Percentiles rank a stretch among this genome's conserved stretches.
Conservation (phyloP, 2,797 vertebrate genomes). For the Acanthiza pusilla region DNA sequence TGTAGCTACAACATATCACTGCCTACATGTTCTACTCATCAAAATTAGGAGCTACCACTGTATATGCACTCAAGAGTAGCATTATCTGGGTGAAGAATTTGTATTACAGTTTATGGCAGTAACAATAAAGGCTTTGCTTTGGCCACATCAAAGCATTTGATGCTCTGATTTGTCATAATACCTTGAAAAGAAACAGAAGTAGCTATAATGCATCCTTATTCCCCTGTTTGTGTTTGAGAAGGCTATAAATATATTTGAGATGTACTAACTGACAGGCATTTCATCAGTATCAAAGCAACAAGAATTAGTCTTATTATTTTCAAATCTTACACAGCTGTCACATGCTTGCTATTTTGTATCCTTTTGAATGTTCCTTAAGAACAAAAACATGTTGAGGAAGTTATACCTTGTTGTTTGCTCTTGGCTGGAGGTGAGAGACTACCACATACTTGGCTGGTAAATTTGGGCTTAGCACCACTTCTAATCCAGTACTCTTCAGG, state of each 20-base stretch:
- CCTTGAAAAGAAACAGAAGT: background rate
- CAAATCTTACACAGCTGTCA: background rate
- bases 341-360: background rate
- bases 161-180: background rate
- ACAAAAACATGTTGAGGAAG: background rate
- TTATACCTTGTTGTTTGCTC: conserved; percentile 66
- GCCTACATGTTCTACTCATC: background rate
- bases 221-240: background rate
- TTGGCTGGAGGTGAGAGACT: conserved; percentile 10
- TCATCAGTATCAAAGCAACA: background rate
- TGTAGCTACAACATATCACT: background rate
- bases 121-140: background rate
- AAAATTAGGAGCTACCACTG: background rate
- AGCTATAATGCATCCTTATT: background rate
- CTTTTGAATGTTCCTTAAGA: background rate
- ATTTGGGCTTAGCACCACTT: conserved; percentile 72
- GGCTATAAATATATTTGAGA: background rate
- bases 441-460: background rate
- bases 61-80: background rate
- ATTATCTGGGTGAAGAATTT: background rate
- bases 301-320: background rate
- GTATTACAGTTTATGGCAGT: background rate
- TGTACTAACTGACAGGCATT: background rate
- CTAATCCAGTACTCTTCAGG: conserved; percentile 71
- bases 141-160: background rate